Conservation (phyloP, 2,797 vertebrate species). For the Hephaestus fuliginosus region DNA sequence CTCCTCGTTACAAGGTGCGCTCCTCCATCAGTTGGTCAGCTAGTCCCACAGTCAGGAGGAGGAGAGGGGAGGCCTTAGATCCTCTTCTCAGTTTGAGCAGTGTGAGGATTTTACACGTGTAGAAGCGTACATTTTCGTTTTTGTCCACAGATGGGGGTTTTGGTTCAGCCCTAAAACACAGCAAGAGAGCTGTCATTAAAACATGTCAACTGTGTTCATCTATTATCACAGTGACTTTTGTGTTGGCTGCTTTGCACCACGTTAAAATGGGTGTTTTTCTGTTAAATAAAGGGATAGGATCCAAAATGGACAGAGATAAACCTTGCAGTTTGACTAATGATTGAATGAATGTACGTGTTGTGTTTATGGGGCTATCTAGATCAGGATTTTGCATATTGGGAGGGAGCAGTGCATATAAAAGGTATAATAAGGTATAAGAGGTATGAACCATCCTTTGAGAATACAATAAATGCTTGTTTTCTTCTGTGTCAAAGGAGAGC, state of each 20-base stretch:
- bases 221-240: conserved; percentile 10
- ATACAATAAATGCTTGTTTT: background rate
- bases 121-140: background rate
- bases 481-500: conserved; percentile 20
- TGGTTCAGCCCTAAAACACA: conserved; percentile 34
- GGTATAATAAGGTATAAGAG: background rate
- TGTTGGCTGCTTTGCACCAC: conserved; percentile 10
- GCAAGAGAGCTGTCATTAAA: conserved; percentile 30
- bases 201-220: conserved; percentile 18
- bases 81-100: conserved; percentile 2
- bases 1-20: conserved; percentile 44
- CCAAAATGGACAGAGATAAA: background rate
- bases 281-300: background rate
- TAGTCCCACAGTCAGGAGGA: conserved; percentile 13
- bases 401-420: background rate
- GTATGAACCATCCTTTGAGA: background rate
- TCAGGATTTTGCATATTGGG: background rate
- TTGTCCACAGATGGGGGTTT: conserved; percentile 5
- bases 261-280: conserved; percentile 5
- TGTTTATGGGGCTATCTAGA: background rate
- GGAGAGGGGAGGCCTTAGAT: background rate
- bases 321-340: background rate
- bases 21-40: conserved; percentile 41
- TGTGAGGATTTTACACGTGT: conserved; percentile 16
- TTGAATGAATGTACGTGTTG: conserved; percentile 30